phyloP scores from a whole-genome alignment of 2,888 invertebrate genomes.

The Microplitis deprimator region DNA sequence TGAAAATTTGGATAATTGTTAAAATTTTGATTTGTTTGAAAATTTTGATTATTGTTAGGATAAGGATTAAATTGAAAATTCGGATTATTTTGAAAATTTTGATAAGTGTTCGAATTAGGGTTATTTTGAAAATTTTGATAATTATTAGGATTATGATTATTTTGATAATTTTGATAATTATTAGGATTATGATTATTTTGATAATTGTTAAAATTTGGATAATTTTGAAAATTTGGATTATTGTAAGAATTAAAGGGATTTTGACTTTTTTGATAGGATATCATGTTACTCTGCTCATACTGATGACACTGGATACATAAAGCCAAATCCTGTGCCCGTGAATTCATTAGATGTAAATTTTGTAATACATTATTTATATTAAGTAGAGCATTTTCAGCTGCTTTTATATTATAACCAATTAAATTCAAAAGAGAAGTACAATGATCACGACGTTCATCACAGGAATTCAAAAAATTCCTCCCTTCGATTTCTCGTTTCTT shows the following conservation, averaged over 20 bases:
- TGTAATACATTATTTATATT: conserved; percentile 30
- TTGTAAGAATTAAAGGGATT: not conserved
- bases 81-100: not conserved
- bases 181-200: not conserved
- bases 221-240: not conserved
- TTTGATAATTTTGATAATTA: not conserved
- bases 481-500: conserved; percentile 13
- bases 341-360: conserved; percentile 24
- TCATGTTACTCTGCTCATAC: not conserved
- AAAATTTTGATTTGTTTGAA: no score
- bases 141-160: not conserved
- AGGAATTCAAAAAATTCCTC: conserved; percentile 31
- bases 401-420: conserved; percentile 36
- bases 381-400: not conserved
- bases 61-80: no score
- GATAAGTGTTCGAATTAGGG: not conserved
- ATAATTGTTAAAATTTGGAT: not conserved
- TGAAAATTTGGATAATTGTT: no score
- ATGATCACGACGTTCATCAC: conserved; percentile 42
- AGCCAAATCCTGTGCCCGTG: not conserved
- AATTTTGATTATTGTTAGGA: no score
- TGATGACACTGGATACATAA: not conserved
- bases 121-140: not conserved
- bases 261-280: not conserved
- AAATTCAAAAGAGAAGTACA: conserved; percentile 44